phyloP scores from a whole-genome alignment of 2,797 vertebrate species.

The Sylvia borin region DNA sequence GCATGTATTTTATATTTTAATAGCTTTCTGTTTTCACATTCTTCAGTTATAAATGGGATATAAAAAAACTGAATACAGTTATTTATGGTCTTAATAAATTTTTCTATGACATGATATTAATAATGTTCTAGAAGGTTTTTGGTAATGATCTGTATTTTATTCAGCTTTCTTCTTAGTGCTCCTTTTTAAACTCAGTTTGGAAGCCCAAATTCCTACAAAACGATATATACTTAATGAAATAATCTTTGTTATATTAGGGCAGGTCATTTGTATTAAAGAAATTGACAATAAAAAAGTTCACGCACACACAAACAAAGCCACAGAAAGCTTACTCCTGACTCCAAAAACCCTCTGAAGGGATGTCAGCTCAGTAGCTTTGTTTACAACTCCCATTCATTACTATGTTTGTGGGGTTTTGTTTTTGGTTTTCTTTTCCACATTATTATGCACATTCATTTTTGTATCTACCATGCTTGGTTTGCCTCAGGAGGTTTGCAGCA shows the following conservation, averaged over 20 bases:
- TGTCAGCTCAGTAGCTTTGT: neutral
- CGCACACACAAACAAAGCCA: rapidly evolving
- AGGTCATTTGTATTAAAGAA: neutral
- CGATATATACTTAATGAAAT: neutral
- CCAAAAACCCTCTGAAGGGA: rapidly evolving
- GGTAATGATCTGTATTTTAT: neutral
- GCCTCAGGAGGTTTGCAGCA: neutral
- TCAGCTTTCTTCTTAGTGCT: neutral
- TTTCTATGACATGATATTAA: neutral
- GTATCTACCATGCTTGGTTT: neutral
- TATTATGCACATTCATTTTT: neutral
- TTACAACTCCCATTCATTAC: neutral
- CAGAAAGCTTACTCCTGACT: neutral
- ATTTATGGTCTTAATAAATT: slow-evolving; percentile 2
- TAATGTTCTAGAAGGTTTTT: neutral
- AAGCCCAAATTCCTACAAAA: neutral
- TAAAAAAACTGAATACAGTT: neutral
- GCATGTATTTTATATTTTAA: slow-evolving; percentile 18
- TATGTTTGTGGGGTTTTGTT: rapidly evolving
- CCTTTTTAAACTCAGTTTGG: neutral
- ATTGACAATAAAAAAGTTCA: neutral
- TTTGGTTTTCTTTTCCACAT: neutral
- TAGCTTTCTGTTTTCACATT: slow-evolving; percentile 26
- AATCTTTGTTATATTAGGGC: neutral
- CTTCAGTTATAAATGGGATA: neutral